Evolutionary conservation across 1,140 invertebrate species (phyloP).

Genomic region (Dinothrombium tinctorium): DNA sequence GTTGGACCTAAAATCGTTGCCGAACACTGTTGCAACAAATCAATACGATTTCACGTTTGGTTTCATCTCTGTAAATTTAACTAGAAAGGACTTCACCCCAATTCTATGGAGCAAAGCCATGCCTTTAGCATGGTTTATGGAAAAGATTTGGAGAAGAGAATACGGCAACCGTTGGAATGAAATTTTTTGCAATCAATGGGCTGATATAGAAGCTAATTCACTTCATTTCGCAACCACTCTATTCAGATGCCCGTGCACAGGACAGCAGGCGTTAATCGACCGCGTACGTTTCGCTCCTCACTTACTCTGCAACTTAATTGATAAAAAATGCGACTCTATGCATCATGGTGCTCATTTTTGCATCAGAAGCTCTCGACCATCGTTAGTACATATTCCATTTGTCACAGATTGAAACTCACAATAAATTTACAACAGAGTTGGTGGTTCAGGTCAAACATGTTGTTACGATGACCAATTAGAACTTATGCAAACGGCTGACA

Average conservation of each 20-base stretch:
- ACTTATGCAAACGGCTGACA: conserved; percentile 78
- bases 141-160: conserved; percentile 51
- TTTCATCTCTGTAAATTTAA: conserved; percentile 70
- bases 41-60: conserved; percentile 59
- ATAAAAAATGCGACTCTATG: conserved; percentile 64
- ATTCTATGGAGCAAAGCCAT: conserved; percentile 69
- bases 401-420: background rate
- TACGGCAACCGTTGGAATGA: conserved; percentile 51
- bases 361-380: conserved; percentile 65
- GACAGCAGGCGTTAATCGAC: conserved; percentile 68
- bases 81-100: conserved; percentile 44
- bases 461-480: conserved; percentile 78
- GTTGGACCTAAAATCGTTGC: conserved; percentile 7
- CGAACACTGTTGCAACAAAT: conserved; percentile 34
- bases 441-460: conserved; percentile 83
- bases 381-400: conserved; percentile 31
- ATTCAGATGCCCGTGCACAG: conserved; percentile 61
- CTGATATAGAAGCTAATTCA: conserved; percentile 51
- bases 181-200: conserved; percentile 61
- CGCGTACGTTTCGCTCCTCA: conserved; percentile 78
- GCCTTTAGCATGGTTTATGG: conserved; percentile 75
- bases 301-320: conserved; percentile 56
- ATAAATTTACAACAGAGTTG: conserved; percentile 28
- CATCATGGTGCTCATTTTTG: conserved; percentile 73
- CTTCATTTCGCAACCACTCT: conserved; percentile 64